Percentiles rank a stretch among this genome's conserved stretches.
Evolutionary conservation across 2,888 invertebrate genomes (phyloP).

Genomic region (Saturnia japonica): DNA sequence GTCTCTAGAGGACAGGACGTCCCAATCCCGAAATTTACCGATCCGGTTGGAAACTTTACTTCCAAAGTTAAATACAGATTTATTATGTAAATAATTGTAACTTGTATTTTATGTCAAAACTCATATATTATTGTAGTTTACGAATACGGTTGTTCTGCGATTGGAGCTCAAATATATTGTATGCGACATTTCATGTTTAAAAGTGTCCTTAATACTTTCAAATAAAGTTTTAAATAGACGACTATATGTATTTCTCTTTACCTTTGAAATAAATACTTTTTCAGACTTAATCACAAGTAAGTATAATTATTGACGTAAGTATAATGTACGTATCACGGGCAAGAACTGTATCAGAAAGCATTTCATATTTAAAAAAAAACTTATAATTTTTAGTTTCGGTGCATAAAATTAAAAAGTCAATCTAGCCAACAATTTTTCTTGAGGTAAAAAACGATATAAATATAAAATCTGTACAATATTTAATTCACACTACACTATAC

Average conservation of each 20-base stretch:
- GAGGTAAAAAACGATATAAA: not conserved
- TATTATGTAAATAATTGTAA: not conserved
- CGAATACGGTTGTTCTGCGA: constrained; percentile 52
- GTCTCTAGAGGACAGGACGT: too few relatives aligned
- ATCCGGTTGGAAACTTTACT: not conserved
- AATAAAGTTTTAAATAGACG: constrained; percentile 44
- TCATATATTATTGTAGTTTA: not conserved
- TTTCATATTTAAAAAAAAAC: too few relatives aligned
- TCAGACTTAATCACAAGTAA: too few relatives aligned
- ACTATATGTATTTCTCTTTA: constrained; percentile 1
- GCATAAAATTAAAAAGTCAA: not conserved
- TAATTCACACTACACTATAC: not conserved
- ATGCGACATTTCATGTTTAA: constrained; percentile 65
- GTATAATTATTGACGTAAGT: too few relatives aligned
- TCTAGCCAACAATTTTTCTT: not conserved
- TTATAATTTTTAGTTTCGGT: not conserved
- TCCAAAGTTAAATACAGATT: not conserved
- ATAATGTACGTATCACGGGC: too few relatives aligned
- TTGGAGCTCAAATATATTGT: constrained; percentile 60
- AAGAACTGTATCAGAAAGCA: too few relatives aligned
- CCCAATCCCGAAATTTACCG: too few relatives aligned
- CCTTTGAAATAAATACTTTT: not conserved
- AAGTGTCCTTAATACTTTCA: constrained; percentile 69
- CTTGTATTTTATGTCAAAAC: constrained; percentile 16
- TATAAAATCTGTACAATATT: not conserved